Evolutionary conservation across 2,888 invertebrate species (phyloP), one percentile per base, ranked within the genome.

Genomic region (Arrhopalites spinosus): DNA sequence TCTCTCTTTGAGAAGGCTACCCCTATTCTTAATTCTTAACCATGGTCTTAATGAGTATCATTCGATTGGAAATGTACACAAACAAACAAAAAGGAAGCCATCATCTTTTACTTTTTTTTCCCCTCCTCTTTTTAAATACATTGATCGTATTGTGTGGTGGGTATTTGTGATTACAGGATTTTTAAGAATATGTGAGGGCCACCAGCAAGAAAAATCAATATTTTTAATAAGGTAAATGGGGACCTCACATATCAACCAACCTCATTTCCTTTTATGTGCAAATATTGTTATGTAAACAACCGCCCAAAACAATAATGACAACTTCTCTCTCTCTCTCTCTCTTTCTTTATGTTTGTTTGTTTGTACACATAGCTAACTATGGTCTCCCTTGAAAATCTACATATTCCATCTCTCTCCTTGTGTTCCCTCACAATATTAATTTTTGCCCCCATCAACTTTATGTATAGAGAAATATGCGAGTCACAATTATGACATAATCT

Each of bases 181-280:
- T 3, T 36, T 11, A 36, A 36, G 36, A 3, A 36, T 7, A 36
- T 3, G 50, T 27, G 20, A 27, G 25, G 59, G 23, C 59, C 59
- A 59, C 59, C 59, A 20, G 25, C 13, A 36, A 43, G 43, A 64
- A 64, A n/a, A 43, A 64, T 64, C 64, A 64, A 64, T 64, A 64
- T 36, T 64, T 64, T 64, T 64, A 64, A 64, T 64, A 64, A 64
- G 64, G 43, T 64, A 64, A 64, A 64, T 64, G 64, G 23, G 17
- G 17, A n/a, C 64, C 27, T 53, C 53, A 53, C 53, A 20, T 53
- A 53, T 53, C 53, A 5, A 25, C 43, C 53, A 5, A 25, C 43
- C 20, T 61, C 27, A n/a, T 29, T 25, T 59, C 15, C 59, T 59
- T 59, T 15, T 50, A 50, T n/a, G 17, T 15, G n/a, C 50, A n/a